A percentile compares a stretch with the other conserved stretches of the same genome.
Evolutionary conservation across 1,140 invertebrate species (phyloP).

Genomic region (Bombus pyrosoma): DNA sequence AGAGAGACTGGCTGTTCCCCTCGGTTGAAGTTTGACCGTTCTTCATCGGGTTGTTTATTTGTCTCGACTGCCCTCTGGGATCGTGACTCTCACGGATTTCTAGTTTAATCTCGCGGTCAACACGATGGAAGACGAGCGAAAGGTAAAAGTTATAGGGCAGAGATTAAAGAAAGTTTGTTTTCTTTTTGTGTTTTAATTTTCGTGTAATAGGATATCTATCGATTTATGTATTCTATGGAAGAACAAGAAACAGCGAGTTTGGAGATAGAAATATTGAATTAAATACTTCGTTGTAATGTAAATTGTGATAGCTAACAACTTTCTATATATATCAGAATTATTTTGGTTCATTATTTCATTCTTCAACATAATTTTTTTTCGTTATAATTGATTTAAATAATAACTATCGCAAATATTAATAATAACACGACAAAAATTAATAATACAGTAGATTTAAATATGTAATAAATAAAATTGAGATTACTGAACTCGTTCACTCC

Average conservation of each 20-base stretch:
- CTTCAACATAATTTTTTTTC: neutral
- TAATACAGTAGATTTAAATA: neutral
- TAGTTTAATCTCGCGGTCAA: neutral
- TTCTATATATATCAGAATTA: neutral
- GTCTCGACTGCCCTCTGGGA: too few relatives aligned
- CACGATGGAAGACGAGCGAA: too few relatives aligned
- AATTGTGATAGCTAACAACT: too few relatives aligned
- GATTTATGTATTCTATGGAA: neutral
- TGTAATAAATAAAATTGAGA: neutral
- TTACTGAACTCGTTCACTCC: neutral
- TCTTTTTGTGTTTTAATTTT: neutral
- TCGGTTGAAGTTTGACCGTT: neutral
- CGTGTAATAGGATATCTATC: neutral
- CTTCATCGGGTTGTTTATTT: constrained; percentile 17
- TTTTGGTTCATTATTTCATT: neutral
- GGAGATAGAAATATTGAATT: neutral
- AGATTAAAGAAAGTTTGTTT: neutral
- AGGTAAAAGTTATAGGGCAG: neutral
- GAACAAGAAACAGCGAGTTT: too few relatives aligned
- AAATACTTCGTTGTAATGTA: too few relatives aligned
- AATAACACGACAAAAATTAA: neutral
- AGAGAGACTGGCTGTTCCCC: neutral
- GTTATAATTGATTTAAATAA: neutral
- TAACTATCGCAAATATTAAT: neutral
- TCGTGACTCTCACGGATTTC: neutral